These are phyloP conservation scores for Morpho deidamia DNA, from an alignment of 2,888 invertebrate species.

Conservation along the genomic window DNA sequence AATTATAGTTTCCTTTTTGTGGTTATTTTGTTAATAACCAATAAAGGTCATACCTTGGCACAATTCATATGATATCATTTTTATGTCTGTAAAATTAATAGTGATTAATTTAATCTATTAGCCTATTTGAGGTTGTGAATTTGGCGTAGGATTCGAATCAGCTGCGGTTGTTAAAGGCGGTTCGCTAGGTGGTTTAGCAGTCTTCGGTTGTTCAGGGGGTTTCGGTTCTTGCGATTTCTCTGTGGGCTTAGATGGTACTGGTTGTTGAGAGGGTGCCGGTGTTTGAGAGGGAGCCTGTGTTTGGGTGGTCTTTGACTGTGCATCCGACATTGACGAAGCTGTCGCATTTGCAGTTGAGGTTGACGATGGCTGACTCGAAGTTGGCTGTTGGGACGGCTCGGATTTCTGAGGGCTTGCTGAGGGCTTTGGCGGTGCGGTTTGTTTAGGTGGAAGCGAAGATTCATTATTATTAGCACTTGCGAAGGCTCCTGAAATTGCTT, in stretches of 20 bases:
- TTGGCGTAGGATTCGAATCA: too few relatives aligned
- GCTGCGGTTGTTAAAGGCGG: background rate
- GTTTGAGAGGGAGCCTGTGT: background rate
- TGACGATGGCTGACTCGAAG: background rate
- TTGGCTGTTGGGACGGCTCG: background rate
- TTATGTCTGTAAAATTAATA: too few relatives aligned
- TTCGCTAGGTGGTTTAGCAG: background rate
- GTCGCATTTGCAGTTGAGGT: background rate
- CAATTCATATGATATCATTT: too few relatives aligned
- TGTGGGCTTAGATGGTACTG: background rate
- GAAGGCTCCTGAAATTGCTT: constrained; percentile 21
- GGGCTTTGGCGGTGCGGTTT: background rate
- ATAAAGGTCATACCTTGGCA: too few relatives aligned
- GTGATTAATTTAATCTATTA: too few relatives aligned
- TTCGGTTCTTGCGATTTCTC: background rate
- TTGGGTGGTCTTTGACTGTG: too few relatives aligned
- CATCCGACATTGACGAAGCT: too few relatives aligned
- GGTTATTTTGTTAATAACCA: too few relatives aligned
- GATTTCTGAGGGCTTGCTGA: background rate
- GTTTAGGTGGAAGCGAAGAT: background rate
- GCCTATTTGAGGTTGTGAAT: too few relatives aligned
- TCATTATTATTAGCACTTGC: constrained; percentile 11
- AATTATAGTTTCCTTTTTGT: too few relatives aligned
- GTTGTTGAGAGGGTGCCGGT: background rate
- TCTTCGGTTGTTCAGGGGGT: background rate